A percentile compares a stretch with the other conserved stretches of the same genome.
These are phyloP conservation scores for Emydocephalus ijimae DNA, from an alignment of 2,113 vertebrate species.

Conservation along the genomic window DNA sequence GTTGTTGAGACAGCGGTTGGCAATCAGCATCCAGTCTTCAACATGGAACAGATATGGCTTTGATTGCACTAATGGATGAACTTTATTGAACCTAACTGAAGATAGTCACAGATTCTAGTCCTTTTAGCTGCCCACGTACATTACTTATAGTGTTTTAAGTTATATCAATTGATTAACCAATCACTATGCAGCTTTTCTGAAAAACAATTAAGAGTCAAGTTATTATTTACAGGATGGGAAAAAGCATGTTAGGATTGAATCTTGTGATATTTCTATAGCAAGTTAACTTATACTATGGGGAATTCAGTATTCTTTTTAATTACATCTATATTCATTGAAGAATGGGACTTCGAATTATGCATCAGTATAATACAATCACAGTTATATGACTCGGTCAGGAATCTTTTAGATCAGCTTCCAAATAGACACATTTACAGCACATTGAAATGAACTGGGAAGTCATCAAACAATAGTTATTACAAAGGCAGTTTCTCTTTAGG, in stretches of 20 bases:
- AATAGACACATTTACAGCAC: background rate
- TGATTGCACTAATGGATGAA: background rate
- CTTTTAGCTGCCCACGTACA: background rate
- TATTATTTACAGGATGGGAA: background rate
- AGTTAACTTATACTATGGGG: background rate
- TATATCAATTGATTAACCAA: background rate
- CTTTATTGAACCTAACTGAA: background rate
- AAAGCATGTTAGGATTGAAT: background rate
- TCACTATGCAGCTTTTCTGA: background rate
- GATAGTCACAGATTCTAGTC: background rate
- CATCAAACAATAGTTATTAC: background rate
- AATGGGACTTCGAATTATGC: background rate
- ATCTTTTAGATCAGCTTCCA: background rate
- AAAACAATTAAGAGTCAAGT: background rate
- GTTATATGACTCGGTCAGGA: background rate
- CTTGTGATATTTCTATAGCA: background rate
- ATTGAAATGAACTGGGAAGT: background rate
- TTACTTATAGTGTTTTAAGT: background rate
- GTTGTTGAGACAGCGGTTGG: background rate
- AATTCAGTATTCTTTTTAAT: background rate
- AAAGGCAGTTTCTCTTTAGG: background rate
- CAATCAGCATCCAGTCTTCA: background rate
- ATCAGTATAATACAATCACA: background rate
- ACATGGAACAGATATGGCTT: background rate
- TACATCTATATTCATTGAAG: background rate